These are phyloP conservation scores for Nomada ferruginata DNA, from an alignment of 2,888 invertebrate species.

Conservation along the genomic window DNA sequence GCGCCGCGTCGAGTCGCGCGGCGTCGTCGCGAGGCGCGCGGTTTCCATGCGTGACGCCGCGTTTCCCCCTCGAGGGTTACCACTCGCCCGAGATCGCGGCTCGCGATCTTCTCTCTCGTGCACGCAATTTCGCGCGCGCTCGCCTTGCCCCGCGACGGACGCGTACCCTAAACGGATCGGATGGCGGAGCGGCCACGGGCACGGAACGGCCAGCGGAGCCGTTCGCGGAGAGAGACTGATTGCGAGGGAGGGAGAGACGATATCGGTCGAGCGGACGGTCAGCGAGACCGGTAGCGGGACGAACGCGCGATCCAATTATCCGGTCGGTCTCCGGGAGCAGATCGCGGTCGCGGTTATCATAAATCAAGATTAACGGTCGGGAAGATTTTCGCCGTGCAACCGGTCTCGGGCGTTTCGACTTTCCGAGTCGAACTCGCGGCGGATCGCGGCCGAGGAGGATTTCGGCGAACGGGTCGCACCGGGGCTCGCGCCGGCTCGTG, in stretches of 20 bases:
- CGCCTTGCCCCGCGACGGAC: no score
- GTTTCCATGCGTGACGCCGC: slow-evolving; percentile 19
- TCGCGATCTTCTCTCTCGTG: slow-evolving; percentile 9
- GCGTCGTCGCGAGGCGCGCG: not conserved
- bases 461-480: not conserved
- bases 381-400: slow-evolving; percentile 68
- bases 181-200: no score
- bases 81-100: not conserved
- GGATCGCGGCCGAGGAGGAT: not conserved
- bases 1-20: not conserved
- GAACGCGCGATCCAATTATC: slow-evolving; percentile 68
- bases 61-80: not conserved
- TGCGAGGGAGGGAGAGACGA: not conserved
- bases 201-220: no score
- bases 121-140: slow-evolving; percentile 11
- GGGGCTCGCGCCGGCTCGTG: no score
- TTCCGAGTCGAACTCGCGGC: slow-evolving; percentile 33
- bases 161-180: no score
- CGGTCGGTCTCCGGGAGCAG: slow-evolving; percentile 59
- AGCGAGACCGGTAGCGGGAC: slow-evolving; percentile 55
- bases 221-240: not conserved
- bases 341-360: slow-evolving; percentile 68
- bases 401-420: slow-evolving; percentile 60
- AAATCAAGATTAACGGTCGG: slow-evolving; percentile 74
- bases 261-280: not conserved